Evolutionary conservation across 2,888 invertebrate genomes (phyloP).

Genomic region (Lithophane leautieri): DNA sequence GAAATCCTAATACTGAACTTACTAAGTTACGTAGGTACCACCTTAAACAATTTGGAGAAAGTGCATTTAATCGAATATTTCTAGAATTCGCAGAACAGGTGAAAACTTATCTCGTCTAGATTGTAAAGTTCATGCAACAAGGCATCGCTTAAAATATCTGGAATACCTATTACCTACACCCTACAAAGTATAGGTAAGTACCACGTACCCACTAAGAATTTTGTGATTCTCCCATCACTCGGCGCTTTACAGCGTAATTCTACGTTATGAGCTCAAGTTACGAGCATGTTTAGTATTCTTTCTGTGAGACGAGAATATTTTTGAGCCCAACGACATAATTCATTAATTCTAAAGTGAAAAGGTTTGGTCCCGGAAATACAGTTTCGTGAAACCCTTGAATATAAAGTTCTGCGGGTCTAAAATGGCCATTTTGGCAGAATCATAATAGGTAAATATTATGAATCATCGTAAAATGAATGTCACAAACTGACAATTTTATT

Average conservation of each 20-base stretch:
- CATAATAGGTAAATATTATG: too few relatives aligned
- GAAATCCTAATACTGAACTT: background rate
- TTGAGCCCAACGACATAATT: constrained; percentile 5
- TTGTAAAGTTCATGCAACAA: constrained; percentile 2
- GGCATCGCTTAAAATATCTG: constrained; percentile 10
- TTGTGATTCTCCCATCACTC: constrained; percentile 38
- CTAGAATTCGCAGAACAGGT: background rate
- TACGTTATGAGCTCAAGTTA: constrained; percentile 46
- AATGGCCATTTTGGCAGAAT: too few relatives aligned
- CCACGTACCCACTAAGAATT: constrained; percentile 32
- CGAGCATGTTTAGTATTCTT: constrained; percentile 47
- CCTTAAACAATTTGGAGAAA: background rate
- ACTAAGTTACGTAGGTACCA: too few relatives aligned
- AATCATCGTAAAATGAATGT: too few relatives aligned
- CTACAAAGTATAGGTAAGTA: constrained; percentile 34
- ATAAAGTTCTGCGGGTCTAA: too few relatives aligned
- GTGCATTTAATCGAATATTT: background rate
- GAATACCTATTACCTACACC: constrained; percentile 21
- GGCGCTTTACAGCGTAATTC: constrained; percentile 48
- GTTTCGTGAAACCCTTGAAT: constrained; percentile 10
- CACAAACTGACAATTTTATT: too few relatives aligned
- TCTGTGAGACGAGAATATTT: constrained; percentile 37
- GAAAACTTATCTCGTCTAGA: background rate
- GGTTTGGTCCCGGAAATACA: background rate
- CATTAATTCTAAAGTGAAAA: constrained; percentile 23